A percentile compares a stretch with the other conserved stretches of the same genome.
These are phyloP conservation scores for Spicauda simplicius DNA, from an alignment of 2,888 invertebrate species.

Conservation along the genomic window DNA sequence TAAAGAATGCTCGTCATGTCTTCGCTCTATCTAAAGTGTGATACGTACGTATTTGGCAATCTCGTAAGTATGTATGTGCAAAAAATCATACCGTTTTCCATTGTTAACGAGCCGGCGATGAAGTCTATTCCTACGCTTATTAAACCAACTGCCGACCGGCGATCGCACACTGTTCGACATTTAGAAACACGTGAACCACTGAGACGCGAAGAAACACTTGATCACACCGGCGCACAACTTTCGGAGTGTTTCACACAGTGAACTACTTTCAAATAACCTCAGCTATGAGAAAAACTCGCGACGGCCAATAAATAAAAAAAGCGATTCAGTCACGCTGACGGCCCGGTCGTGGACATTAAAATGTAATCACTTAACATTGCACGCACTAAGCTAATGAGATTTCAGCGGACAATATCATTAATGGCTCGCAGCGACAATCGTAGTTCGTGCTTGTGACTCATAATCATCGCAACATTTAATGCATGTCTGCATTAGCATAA, in stretches of 20 bases:
- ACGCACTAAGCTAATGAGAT: constrained; percentile 81
- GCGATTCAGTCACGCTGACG: constrained; percentile 61
- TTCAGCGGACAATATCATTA: constrained; percentile 75
- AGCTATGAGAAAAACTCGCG: constrained; percentile 60
- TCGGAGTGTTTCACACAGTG: constrained; percentile 49
- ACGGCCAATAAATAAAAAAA: constrained; percentile 62
- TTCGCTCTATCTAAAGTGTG: not conserved
- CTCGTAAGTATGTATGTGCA: constrained; percentile 38
- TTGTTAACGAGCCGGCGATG: constrained; percentile 71
- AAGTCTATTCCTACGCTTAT: constrained; percentile 69
- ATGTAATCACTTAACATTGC: constrained; percentile 80
- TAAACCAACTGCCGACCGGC: constrained; percentile 75
- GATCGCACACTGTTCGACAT: constrained; percentile 73
- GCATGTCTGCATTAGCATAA: constrained; percentile 60
- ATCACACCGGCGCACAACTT: constrained; percentile 49
- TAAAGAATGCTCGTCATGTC: not conserved
- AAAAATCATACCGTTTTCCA: constrained; percentile 74
- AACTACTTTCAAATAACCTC: constrained; percentile 66
- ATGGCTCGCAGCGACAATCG: constrained; percentile 66
- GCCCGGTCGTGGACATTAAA: constrained; percentile 65
- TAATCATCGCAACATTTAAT: constrained; percentile 69
- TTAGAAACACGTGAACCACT: constrained; percentile 56
- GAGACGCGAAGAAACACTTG: constrained; percentile 56
- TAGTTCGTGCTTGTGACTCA: constrained; percentile 72
- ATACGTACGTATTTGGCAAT: constrained; percentile 16